phyloP scores from a whole-genome alignment of 2,113 vertebrate species.

The Tupaia tana region DNA sequence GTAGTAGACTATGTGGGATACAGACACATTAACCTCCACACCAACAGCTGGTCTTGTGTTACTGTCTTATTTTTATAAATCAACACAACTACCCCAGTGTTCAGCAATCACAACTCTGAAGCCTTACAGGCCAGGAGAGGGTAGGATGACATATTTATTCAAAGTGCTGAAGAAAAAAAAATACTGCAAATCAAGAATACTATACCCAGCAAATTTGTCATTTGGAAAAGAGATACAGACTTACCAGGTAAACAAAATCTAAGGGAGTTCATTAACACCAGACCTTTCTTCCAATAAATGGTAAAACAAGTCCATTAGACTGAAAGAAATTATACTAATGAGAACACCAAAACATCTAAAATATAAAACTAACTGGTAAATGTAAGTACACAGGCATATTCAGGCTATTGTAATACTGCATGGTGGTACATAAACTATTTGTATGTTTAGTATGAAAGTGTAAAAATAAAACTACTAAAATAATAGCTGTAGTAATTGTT shows the following conservation, averaged over 20 bases:
- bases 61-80: too few relatives aligned
- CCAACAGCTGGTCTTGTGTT: too few relatives aligned
- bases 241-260: background rate
- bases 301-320: background rate
- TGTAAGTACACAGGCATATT: background rate
- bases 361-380: background rate
- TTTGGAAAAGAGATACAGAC: background rate
- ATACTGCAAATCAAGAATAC: background rate
- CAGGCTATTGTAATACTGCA: background rate
- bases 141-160: background rate
- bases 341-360: background rate
- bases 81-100: too few relatives aligned
- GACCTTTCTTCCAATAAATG: background rate
- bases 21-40: too few relatives aligned
- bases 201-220: background rate
- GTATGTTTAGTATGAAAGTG: background rate
- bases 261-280: background rate
- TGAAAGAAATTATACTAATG: background rate
- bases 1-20: too few relatives aligned
- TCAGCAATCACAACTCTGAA: background rate
- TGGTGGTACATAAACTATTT: background rate
- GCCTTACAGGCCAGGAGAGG: background rate
- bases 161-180: background rate
- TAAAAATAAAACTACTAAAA: background rate
- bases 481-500: background rate